A percentile compares a stretch with the other conserved stretches of the same genome.
Conservation (phyloP, 2,888 invertebrate species). For the Gisinianus flammeolus region DNA sequence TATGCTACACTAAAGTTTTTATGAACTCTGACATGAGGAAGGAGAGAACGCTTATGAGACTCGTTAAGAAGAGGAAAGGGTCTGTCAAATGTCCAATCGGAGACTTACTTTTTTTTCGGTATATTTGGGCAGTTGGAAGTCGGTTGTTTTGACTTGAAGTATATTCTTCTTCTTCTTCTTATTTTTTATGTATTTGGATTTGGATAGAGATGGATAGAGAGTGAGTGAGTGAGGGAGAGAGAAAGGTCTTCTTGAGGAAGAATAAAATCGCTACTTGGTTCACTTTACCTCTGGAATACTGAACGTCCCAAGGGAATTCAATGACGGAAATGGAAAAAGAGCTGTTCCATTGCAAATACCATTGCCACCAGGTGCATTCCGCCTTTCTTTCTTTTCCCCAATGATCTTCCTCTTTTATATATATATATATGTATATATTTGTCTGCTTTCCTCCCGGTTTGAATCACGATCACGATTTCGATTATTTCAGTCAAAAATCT, state of each 20-base stretch:
- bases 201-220: neutral
- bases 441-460: too few relatives aligned
- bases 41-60: too few relatives aligned
- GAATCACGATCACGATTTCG: too few relatives aligned
- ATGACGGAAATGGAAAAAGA: conserved; percentile 3
- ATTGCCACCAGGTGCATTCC: conserved; percentile 8
- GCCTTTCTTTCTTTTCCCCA: neutral
- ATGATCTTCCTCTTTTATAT: neutral
- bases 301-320: conserved; percentile 5
- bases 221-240: neutral
- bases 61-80: too few relatives aligned
- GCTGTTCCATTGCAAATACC: conserved; percentile 4
- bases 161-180: neutral
- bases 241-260: neutral
- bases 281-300: neutral
- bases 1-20: too few relatives aligned
- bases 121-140: too few relatives aligned
- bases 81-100: too few relatives aligned
- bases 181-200: neutral
- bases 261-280: conserved; percentile 2
- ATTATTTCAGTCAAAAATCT: too few relatives aligned
- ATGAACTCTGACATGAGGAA: too few relatives aligned
- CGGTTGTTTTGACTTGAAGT: too few relatives aligned
- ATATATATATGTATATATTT: neutral
- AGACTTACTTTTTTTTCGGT: too few relatives aligned